Base-by-base conservation (phyloP, 1,140 invertebrate genomes). In the Hycleus cichorii region DNA sequence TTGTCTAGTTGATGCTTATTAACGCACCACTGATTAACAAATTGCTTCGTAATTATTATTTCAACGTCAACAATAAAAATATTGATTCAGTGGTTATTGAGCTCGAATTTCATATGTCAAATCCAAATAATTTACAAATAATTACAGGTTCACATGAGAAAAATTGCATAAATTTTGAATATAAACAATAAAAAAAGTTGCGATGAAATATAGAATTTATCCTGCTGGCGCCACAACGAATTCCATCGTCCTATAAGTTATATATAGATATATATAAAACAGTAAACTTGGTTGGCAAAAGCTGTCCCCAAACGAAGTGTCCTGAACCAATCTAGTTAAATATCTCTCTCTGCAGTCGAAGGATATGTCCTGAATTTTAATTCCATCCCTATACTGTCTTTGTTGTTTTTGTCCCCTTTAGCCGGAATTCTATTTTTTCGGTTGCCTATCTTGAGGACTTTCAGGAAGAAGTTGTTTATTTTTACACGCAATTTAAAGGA, bases 401-500 rank as follows among this genome's bases (percentile, higher is more conserved):
- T 46, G 27, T 53, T 46, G 38, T 53, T 45, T 53, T 53, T 39
- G 40, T 18, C 11, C 39, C 27, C n/a, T 39, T 39, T 24, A 18
- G 18, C 18, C 18, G 1, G 18, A 18, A 18, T 18, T 18, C 18
- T 18, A 18, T 18, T 32, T 32, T 32, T 32, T 7, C 32, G 32
- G 32, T 18, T 18, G 18, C 18, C 18, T 18, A 18, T 18, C 18
- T 18, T 18, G 7, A 32, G 32, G 7, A 5, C 4, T 32, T 32
- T 32, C 32, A 32, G 32, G 32, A 32, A 53, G 42, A 45, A 53
- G 40, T 53, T 53, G 51, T 53, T 53, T 53, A 53, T 53, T 53
- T 53, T 46, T 53, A 53, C 51, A 53, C 51, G 51, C 51, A 53
- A 53, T 53, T 53, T 53, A 53, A 53, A 53, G 43, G 45, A 53